Base-by-base conservation (phyloP, 2,888 invertebrate genomes). In the Luperina testacea region DNA sequence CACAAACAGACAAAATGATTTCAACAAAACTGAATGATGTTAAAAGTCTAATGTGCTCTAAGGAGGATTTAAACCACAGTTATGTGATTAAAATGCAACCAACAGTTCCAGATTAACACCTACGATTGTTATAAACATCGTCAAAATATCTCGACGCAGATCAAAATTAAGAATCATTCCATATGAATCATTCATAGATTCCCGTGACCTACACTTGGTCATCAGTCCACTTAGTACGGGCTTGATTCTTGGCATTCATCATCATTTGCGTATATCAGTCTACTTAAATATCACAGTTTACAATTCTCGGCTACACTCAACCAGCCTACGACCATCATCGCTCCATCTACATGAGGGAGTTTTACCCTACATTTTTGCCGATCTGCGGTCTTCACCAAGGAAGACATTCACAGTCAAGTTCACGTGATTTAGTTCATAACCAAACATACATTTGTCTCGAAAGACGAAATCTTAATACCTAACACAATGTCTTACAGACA, bases 41-140 rank as follows among this genome's bases (percentile, higher is more conserved):
- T n/a, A 71, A 32, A 68, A 48, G 17, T 27, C 15, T 27, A 42
- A 42, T 13, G 8, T 17, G 4, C 27, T 11, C 15, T 7, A 32
- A 82, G 11, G 8, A 38, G 15, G 15, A 57, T 38, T 15, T 61
- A 45, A 57, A 20, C 24, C 83, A 53, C 0, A 82, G 11, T 45
- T 61, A 68, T 17, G 45, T 72, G 0, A 64, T 32, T 6, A 82
- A 69, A 45, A 70, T 83, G 72, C 78, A 73, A 20, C 69, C 72
- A 17, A 82, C 64, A 11, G 63, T 82, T 20, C 83, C 72, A 15
- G 83, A 78, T 61, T 73, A 72, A 75, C 32, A 65, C 9, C 0
- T 20, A 27, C 8, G 15, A 32, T 15, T 13, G 8, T 4, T 38
- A 38, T 6, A 42, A 13, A 20, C n/a, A 42, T 59, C n/a, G 13